Percentiles rank a stretch among this genome's conserved stretches.
phyloP scores from a whole-genome alignment of 2,888 invertebrate genomes.

The Ochropleura leucogaster region DNA sequence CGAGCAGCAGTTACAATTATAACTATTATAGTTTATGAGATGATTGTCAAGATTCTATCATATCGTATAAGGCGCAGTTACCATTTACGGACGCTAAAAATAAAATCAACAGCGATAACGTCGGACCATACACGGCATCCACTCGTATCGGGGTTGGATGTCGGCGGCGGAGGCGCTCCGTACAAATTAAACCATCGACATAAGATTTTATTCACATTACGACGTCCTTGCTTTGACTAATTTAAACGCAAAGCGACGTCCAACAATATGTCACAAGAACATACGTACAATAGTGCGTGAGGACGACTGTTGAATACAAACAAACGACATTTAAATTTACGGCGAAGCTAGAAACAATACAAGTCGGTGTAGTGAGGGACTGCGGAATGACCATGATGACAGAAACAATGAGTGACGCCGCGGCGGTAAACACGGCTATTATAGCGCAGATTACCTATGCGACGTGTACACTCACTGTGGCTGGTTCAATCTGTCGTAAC shows the following conservation, averaged over 20 bases:
- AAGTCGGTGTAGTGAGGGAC: conserved; percentile 72
- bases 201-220: conserved; percentile 69
- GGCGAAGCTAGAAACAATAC: conserved; percentile 74
- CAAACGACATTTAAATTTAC: conserved; percentile 83
- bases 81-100: conserved; percentile 45
- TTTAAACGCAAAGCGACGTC: conserved; percentile 79
- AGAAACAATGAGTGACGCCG: conserved; percentile 61
- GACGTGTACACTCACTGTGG: conserved; percentile 31
- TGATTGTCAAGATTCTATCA: conserved; percentile 4
- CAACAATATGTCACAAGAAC: conserved; percentile 80
- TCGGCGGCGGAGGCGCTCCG: conserved; percentile 2
- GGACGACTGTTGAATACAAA: conserved; percentile 85
- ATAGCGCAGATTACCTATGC: conserved; percentile 49
- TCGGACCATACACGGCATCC: conserved; percentile 29
- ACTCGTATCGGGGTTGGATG: conserved; percentile 32
- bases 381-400: conserved; percentile 76
- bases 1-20: conserved; percentile 19
- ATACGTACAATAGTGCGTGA: conserved; percentile 77
- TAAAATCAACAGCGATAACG: conserved; percentile 44
- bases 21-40: conserved; percentile 20
- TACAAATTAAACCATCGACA: conserved; percentile 33
- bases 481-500: conserved; percentile 41
- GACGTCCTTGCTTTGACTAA: conserved; percentile 77
- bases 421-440: conserved; percentile 59
- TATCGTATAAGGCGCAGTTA: conserved; percentile 24